A percentile compares a stretch with the other conserved stretches of the same genome.
Conservation (phyloP, 2,888 invertebrate genomes). For the Melieria omissa region DNA sequence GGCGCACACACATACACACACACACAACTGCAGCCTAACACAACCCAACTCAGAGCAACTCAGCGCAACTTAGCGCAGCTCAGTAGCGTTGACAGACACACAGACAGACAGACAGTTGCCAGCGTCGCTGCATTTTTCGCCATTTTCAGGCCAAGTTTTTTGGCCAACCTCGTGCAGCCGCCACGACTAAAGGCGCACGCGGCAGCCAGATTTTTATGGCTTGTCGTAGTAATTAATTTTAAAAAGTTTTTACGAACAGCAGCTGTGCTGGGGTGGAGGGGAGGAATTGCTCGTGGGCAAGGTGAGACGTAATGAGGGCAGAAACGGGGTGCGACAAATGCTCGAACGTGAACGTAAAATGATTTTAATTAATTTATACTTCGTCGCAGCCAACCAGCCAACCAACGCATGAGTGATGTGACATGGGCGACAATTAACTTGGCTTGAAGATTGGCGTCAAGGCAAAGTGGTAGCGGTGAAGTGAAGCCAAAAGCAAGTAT, state of each 20-base stretch:
- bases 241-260: not conserved
- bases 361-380: slow-evolving; percentile 29
- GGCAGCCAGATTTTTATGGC: slow-evolving; percentile 2
- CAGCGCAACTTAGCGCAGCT: not conserved
- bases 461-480: slow-evolving; percentile 20
- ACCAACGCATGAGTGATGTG: slow-evolving; percentile 17
- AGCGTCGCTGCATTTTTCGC: not conserved
- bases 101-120: not conserved
- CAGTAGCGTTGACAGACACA: not conserved
- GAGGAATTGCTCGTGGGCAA: not conserved
- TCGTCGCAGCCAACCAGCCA: not conserved
- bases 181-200: not conserved
- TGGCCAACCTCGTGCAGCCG: slow-evolving; percentile 13
- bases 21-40: too few species aligned
- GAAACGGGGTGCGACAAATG: not conserved
- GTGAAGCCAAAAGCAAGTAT: not conserved
- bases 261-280: not conserved
- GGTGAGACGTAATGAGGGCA: not conserved
- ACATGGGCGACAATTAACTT: slow-evolving; percentile 25
- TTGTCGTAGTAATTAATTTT: slow-evolving; percentile 28
- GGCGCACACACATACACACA: not conserved
- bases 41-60: not conserved
- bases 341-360: slow-evolving; percentile 19
- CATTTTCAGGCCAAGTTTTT: not conserved
- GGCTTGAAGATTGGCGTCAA: slow-evolving; percentile 20